phyloP scores from a whole-genome alignment of 2,888 invertebrate species.

The Nymphalis polychloros region DNA sequence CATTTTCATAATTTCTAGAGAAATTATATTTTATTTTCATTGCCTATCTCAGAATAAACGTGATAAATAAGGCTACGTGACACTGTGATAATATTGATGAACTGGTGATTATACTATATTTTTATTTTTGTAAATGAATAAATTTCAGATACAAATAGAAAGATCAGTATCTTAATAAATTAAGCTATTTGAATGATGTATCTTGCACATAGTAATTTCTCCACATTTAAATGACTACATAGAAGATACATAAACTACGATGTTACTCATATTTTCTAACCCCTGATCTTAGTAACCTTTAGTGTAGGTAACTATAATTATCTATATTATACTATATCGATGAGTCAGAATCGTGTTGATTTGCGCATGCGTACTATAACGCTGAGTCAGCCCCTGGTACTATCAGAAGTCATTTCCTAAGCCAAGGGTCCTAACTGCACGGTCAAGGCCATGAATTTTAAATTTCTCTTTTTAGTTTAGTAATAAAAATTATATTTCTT shows the following conservation, averaged over 20 bases:
- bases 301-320: slow-evolving; percentile 5
- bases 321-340: slow-evolving; percentile 14
- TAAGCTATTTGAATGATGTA: not conserved
- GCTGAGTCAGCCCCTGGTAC: slow-evolving; percentile 61
- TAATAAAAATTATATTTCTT: not conserved
- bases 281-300: slow-evolving; percentile 7
- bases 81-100: slow-evolving; percentile 6
- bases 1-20: slow-evolving; percentile 30
- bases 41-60: slow-evolving; percentile 32
- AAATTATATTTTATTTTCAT: slow-evolving; percentile 45
- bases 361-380: slow-evolving; percentile 47
- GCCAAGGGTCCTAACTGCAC: slow-evolving; percentile 35
- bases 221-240: not conserved
- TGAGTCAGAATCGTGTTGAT: slow-evolving; percentile 29
- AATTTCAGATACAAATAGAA: not conserved
- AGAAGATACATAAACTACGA: not conserved
- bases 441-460: slow-evolving; percentile 38
- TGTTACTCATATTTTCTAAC: slow-evolving; percentile 7
- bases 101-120: not conserved
- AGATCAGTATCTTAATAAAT: not conserved
- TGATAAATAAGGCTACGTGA: slow-evolving; percentile 31
- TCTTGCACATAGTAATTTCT: not conserved
- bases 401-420: slow-evolving; percentile 40
- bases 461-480: not conserved
- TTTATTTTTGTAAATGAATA: not conserved